Conservation (phyloP, 1,140 invertebrate species). For the Habropoda laboriosa region DNA sequence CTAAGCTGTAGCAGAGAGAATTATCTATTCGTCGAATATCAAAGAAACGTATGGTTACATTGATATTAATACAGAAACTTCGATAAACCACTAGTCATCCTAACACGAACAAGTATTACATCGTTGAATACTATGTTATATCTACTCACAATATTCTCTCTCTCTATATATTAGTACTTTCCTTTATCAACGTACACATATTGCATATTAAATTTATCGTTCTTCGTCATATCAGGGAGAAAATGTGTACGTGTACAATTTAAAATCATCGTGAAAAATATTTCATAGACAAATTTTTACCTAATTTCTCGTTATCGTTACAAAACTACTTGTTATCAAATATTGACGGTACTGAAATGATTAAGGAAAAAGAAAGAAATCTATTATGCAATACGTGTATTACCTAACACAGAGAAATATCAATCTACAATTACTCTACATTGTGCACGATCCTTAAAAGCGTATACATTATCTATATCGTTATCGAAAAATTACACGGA, state of each 20-base stretch:
- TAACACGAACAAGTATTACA: neutral
- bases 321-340: no score
- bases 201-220: neutral
- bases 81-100: neutral
- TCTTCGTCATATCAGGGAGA: no score
- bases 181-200: neutral
- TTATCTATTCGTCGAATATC: neutral
- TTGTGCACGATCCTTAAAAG: neutral
- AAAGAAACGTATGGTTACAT: neutral
- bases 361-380: neutral
- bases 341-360: no score
- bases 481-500: neutral
- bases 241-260: no score
- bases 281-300: no score
- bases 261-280: no score
- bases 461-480: neutral
- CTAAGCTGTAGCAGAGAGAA: neutral
- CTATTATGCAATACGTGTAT: neutral
- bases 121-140: neutral
- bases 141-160: neutral
- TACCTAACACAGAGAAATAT: neutral
- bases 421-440: neutral
- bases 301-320: no score
- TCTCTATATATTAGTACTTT: neutral
- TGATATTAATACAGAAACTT: neutral